Evolutionary conservation across 2,888 invertebrate genomes (phyloP), one percentile per base, ranked within the genome.

Genomic region (Calameuta idolon): DNA sequence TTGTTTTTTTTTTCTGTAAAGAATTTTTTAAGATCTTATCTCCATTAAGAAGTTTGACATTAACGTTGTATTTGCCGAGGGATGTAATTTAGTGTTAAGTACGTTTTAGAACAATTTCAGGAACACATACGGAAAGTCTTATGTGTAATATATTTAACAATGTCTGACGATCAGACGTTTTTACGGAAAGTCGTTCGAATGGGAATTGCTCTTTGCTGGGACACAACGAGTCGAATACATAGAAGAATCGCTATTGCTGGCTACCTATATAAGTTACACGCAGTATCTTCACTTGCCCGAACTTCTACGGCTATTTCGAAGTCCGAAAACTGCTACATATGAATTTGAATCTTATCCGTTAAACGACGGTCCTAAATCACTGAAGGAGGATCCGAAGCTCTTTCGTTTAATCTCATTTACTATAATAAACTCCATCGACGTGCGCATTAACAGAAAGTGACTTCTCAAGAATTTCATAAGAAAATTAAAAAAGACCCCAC

Each of bases 181-280:
- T 90, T 88, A 89, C 87, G 87, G 85, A 89, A 85, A 88, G 88
- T 90, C 90, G 87, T 89, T 90, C 85, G 91, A 89, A 90, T 91
- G 89, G 87, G 80, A 91, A 91, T 89, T 84, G 89, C 88, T 86
- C 83, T 81, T 87, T 87, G 84, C 71, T 34, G 30, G 31, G 71
- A 11, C 33, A 23, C 71, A 71, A 84, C 79, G 76, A 55, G 80
- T 79, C 79, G 80, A 79, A 80, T 81, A 80, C 78, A 79, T 80
- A 82, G 81, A 80, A 84, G 85, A 82, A 74, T 80, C 82, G 30
- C 71, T 33, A 34, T 71, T 71, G n/a, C 31, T 71, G 30, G 71
- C 31, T 71, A 34, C 31, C 55, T 23, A 55, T 55, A 55, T 55
- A 23, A 0, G 55, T 55, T 55, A 55, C 55, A 55, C 55, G 55